Conservation (phyloP, 2,113 vertebrate species). For the Microtus richardsoni region DNA sequence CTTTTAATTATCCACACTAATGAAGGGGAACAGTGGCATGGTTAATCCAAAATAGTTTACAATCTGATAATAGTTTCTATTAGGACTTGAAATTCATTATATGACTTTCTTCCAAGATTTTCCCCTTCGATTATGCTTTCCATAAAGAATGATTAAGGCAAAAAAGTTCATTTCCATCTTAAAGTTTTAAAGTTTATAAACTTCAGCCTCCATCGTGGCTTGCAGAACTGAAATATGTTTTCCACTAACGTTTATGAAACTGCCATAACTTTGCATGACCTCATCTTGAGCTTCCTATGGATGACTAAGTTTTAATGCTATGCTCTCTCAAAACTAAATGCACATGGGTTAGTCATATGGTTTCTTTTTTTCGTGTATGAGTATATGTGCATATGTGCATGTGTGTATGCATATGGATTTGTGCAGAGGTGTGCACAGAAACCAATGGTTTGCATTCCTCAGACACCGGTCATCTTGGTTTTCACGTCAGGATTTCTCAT, state of each 20-base stretch:
- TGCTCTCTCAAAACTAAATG: neutral
- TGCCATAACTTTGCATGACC: neutral
- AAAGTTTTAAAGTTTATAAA: conserved; percentile 53
- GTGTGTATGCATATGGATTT: neutral
- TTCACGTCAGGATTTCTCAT: neutral
- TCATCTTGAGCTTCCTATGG: neutral
- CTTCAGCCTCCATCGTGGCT: neutral
- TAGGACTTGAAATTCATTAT: conserved; percentile 66
- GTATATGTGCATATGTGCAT: neutral
- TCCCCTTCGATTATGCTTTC: conserved; percentile 63
- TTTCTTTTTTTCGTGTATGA: neutral
- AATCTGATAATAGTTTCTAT: conserved; percentile 70
- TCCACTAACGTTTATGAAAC: neutral
- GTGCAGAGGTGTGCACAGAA: neutral
- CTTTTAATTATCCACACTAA: conserved; percentile 79
- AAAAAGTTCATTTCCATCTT: conserved; percentile 55
- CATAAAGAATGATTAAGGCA: conserved; percentile 52
- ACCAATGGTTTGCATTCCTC: neutral
- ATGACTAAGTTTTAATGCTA: neutral
- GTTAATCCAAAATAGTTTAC: conserved; percentile 73
- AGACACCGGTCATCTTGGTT: neutral
- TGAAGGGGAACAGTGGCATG: conserved; percentile 67
- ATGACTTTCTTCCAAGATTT: conserved; percentile 68
- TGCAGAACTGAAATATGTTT: conserved; percentile 20
- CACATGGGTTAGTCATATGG: neutral